A percentile compares a stretch with the other conserved stretches of the same genome.
phyloP scores from a whole-genome alignment of 2,113 vertebrate species.

The Bolborhynchus lineola region DNA sequence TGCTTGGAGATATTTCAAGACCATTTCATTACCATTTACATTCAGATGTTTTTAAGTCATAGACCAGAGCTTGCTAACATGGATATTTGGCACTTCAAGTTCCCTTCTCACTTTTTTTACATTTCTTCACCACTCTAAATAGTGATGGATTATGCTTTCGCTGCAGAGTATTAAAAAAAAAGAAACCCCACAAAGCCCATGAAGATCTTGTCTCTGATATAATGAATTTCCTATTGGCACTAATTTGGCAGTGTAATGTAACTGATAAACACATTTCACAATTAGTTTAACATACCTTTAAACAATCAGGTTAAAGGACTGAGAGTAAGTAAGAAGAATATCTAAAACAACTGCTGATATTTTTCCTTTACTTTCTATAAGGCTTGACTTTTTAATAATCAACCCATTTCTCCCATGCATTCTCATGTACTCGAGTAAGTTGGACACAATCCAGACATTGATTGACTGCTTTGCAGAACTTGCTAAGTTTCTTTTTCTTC shows the following conservation, averaged over 20 bases:
- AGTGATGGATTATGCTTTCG: neutral
- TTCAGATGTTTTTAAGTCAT: neutral
- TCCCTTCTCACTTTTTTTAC: neutral
- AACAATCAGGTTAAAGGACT: neutral
- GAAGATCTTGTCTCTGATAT: neutral
- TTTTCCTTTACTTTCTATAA: constrained; percentile 3
- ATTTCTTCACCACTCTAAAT: neutral
- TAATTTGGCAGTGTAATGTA: neutral
- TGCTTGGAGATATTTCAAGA: neutral
- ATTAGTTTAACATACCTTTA: constrained; percentile 6
- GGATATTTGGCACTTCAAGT: neutral
- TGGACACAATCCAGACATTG: constrained; percentile 28
- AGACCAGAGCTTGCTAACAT: neutral
- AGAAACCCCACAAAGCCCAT: neutral
- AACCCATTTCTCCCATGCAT: constrained; percentile 3
- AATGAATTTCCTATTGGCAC: constrained; percentile 9
- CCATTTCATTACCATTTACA: neutral
- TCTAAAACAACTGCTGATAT: neutral
- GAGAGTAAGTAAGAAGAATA: neutral
- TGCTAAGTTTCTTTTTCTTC: constrained; percentile 67
- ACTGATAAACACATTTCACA: constrained; percentile 20
- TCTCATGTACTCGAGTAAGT: constrained; percentile 7
- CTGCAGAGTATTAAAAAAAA: neutral
- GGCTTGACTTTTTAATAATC: constrained; percentile 22
- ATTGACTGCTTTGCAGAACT: constrained; percentile 8